Base-by-base conservation (phyloP, 2,888 invertebrate species). In the Campoletis raptor region DNA sequence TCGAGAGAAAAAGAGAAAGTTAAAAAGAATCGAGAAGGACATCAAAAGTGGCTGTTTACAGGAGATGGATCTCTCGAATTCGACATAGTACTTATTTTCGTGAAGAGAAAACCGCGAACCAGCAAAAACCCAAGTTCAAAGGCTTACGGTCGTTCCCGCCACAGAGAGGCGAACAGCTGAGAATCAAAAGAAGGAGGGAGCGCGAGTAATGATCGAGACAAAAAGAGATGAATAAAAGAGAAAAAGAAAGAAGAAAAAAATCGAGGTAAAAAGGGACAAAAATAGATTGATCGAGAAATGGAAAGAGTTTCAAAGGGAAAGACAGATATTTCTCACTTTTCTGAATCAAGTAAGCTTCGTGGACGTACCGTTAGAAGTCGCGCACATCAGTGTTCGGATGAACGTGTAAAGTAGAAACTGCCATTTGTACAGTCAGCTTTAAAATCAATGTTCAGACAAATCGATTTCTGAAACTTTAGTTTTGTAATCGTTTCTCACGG, bases 91-190 rank as follows among this genome's bases (percentile, higher is more conserved):
- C 1, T 54, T n/a, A n/a, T 9, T 40, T n/a, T 66, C 48, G 45
- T 7, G 42, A 64, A 45, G 54, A 15, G 73, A 40, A 78, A 78
- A 66, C 54, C 67, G 74, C 52, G 76, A 24, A 70, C 64, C 52
- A 64, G 70, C 42, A n/a, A 36, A 64, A 72, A 66, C 54, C 18
- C 64, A 45, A 42, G 64, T 72, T 81, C 72, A 77, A 85, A 81
- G 81, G 77, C 36, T 72, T 12, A 52, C 24, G 72, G 64, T 81
- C 24, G 45, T 74, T 74, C 54, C 30, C 74, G 74, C 81, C 70
- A 73, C 52, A 57, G 40, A 54, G 21, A 6, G 24, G 36, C 48
- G 30, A 48, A 48, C 42, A 45, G 48, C 40, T 57, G 54, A 4
- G 30, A 18, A 57, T 57, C 36, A 37, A 66, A 45, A 52, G 36